Evolutionary conservation across 2,113 vertebrate genomes (phyloP).

Genomic region (Trachemys scripta): DNA sequence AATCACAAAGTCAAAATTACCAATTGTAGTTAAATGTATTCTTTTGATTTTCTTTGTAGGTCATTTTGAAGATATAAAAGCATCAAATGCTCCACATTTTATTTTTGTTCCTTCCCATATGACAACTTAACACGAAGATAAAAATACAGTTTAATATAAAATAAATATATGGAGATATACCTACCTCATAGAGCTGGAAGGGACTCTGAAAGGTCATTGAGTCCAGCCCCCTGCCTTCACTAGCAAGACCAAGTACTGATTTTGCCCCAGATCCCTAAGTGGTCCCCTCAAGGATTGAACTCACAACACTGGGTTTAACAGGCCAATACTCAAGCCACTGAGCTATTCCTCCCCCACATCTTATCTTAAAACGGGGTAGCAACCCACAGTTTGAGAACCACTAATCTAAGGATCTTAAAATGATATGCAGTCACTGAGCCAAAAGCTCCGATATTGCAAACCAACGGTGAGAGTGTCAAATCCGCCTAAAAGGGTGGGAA

Average conservation of each 20-base stretch:
- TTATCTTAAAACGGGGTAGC: too few relatives aligned
- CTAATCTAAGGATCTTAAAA: constrained; percentile 36
- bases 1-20: constrained; percentile 35
- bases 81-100: background rate
- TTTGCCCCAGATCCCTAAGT: too few relatives aligned
- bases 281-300: too few relatives aligned
- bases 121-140: background rate
- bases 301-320: too few relatives aligned
- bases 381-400: too few relatives aligned
- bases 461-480: constrained; percentile 17
- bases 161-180: too few relatives aligned
- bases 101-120: constrained; percentile 2
- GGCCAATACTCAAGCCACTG: too few relatives aligned
- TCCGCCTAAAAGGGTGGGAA: constrained; percentile 1
- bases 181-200: too few relatives aligned
- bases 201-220: too few relatives aligned
- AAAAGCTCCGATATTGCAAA: constrained; percentile 33
- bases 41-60: background rate
- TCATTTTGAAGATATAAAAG: constrained; percentile 21
- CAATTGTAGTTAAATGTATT: constrained; percentile 29
- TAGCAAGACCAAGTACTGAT: too few relatives aligned
- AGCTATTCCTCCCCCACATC: too few relatives aligned
- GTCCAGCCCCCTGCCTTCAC: too few relatives aligned
- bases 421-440: background rate
- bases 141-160: background rate